Percentiles rank a stretch among this genome's conserved stretches.
Conservation (phyloP, 2,113 vertebrate species). For the Erythrolamprus reginae region DNA sequence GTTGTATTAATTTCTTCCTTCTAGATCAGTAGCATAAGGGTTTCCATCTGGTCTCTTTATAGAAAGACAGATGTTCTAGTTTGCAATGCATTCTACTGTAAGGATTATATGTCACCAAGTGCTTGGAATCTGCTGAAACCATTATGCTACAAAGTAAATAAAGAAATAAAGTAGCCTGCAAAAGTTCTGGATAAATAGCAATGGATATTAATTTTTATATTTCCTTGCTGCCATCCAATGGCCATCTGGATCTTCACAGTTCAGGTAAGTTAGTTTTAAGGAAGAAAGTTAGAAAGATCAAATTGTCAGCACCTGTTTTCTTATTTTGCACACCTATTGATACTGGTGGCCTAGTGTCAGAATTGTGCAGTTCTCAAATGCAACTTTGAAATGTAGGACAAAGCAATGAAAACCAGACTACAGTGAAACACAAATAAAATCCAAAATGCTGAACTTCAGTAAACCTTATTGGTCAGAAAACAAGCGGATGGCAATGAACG, state of each 20-base stretch:
- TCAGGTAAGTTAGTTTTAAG: background rate
- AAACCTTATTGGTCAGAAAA: slow-evolving; percentile 81
- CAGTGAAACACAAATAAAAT: background rate
- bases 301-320: background rate
- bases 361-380: background rate
- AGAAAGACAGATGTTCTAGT: background rate
- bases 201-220: background rate
- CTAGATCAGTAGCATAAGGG: background rate
- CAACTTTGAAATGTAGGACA: background rate
- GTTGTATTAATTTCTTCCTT: background rate
- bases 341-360: background rate
- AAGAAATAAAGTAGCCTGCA: background rate
- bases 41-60: background rate
- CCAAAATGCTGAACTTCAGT: background rate
- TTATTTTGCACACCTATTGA: background rate
- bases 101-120: background rate
- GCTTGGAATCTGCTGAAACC: background rate
- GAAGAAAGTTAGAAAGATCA: background rate
- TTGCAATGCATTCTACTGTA: background rate
- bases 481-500: slow-evolving; percentile 86
- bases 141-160: background rate
- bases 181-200: background rate
- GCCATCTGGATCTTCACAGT: background rate
- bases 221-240: background rate
- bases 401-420: background rate